Evolutionary conservation across 1,140 invertebrate species (phyloP).

Genomic region (Ceratitis capitata): DNA sequence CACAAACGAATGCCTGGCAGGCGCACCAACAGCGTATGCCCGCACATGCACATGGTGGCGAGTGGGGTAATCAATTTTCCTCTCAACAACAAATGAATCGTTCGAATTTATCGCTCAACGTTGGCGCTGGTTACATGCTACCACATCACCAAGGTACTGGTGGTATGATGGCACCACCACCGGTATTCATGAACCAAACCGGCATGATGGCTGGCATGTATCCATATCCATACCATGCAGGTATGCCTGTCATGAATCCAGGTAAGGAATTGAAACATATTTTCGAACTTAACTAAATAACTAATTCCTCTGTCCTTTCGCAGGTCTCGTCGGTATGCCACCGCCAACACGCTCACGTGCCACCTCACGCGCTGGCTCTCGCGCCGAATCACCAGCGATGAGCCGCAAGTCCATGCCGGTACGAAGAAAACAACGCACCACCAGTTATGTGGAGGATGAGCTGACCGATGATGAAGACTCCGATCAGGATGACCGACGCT

Average conservation of each 20-base stretch:
- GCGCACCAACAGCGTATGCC: constrained; percentile 47
- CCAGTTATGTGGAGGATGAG: constrained; percentile 66
- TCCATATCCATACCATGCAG: constrained; percentile 53
- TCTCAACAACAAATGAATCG: constrained; percentile 71
- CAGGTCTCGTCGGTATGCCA: constrained; percentile 59
- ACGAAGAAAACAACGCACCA: constrained; percentile 61
- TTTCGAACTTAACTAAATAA: background rate
- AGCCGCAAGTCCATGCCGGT: constrained; percentile 72
- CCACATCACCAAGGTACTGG: constrained; percentile 54
- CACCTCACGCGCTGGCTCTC: constrained; percentile 68
- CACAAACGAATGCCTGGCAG: constrained; percentile 47
- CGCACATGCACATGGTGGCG: constrained; percentile 60
- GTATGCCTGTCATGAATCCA: constrained; percentile 61
- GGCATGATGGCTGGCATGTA: constrained; percentile 59
- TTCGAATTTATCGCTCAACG: constrained; percentile 75
- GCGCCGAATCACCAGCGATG: constrained; percentile 75
- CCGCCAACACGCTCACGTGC: constrained; percentile 63
- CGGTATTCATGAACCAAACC: constrained; percentile 59
- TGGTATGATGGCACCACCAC: constrained; percentile 66
- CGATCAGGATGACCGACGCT: constrained; percentile 68
- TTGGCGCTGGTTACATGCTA: constrained; percentile 62
- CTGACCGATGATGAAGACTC: constrained; percentile 69
- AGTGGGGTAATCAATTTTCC: constrained; percentile 65
- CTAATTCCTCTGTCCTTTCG: background rate
- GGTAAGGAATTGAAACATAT: constrained; percentile 46